Evolutionary conservation across 2,888 invertebrate species (phyloP).

Genomic region (Hypsopygia costalis): DNA sequence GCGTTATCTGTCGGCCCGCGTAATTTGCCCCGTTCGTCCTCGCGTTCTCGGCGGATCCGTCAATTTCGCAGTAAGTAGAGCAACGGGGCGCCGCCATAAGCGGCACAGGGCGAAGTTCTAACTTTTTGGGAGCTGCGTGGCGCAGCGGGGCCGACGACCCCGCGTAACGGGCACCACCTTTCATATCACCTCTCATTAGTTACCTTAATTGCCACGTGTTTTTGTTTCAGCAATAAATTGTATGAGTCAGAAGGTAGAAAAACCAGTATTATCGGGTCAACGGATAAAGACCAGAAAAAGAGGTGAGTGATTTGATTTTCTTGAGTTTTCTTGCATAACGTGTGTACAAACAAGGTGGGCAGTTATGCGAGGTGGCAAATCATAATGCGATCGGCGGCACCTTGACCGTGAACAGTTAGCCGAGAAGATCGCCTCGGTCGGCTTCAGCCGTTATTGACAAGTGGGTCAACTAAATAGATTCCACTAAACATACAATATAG

Average conservation of each 20-base stretch:
- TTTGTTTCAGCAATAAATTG: slow-evolving; percentile 91
- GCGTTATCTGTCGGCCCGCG: slow-evolving; percentile 23
- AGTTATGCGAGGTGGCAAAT: slow-evolving; percentile 1
- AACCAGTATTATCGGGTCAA: slow-evolving; percentile 99
- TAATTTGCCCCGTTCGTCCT: slow-evolving; percentile 27
- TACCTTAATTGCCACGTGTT: slow-evolving; percentile 73
- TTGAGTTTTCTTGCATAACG: slow-evolving; percentile 13
- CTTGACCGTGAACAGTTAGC: slow-evolving; percentile 31
- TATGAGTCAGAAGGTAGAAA: slow-evolving; percentile 99
- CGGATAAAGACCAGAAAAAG: slow-evolving; percentile 99
- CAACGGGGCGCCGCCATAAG: slow-evolving; percentile 45
- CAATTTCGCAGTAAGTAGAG: slow-evolving; percentile 44
- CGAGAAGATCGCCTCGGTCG: not conserved
- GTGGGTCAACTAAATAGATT: not conserved
- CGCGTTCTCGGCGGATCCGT: slow-evolving; percentile 32
- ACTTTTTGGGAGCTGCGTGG: slow-evolving; percentile 31
- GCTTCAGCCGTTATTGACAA: not conserved
- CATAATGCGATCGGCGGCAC: slow-evolving; percentile 23
- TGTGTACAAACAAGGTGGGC: slow-evolving; percentile 21
- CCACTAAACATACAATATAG: too few species aligned
- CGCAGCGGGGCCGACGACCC: slow-evolving; percentile 66
- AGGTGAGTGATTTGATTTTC: slow-evolving; percentile 82
- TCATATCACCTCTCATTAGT: slow-evolving; percentile 22
- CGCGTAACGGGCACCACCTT: slow-evolving; percentile 43
- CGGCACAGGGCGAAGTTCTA: slow-evolving; percentile 32